A percentile compares a stretch with the other conserved stretches of the same genome.
phyloP scores from a whole-genome alignment of 1,140 invertebrate species.

The Hetaerina americana region DNA sequence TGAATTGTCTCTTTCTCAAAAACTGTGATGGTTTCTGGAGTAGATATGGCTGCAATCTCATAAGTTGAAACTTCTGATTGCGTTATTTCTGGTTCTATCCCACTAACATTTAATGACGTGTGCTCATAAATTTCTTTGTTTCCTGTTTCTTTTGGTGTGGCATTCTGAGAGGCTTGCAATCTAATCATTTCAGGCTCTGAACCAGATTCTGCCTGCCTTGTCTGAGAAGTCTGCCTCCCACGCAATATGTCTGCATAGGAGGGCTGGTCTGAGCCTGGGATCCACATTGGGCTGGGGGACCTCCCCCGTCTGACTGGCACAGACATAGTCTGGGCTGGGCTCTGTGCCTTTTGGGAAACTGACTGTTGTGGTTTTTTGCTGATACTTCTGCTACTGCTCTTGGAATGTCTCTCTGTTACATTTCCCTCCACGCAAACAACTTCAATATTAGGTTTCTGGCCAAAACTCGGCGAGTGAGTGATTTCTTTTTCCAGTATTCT shows the following conservation, averaged over 20 bases:
- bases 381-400: not conserved
- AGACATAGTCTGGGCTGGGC: not conserved
- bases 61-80: not conserved
- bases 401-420: not conserved
- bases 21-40: not conserved
- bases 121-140: not conserved
- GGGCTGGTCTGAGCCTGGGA: slow-evolving; percentile 41
- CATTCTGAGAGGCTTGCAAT: not conserved
- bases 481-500: not conserved
- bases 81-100: not conserved
- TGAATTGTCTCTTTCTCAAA: not conserved
- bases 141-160: not conserved
- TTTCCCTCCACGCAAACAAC: not conserved
- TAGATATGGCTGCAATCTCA: not conserved
- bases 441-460: not conserved
- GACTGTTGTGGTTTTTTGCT: not conserved
- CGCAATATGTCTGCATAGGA: slow-evolving; percentile 64
- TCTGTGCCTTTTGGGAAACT: not conserved
- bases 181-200: not conserved
- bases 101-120: too few relatives aligned
- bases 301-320: slow-evolving; percentile 25
- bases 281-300: slow-evolving; percentile 57
- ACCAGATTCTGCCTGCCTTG: not conserved
- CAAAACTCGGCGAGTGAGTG: not conserved
- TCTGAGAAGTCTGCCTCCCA: slow-evolving; percentile 28